Evolutionary conservation across 2,888 invertebrate genomes (phyloP), one percentile per base, ranked within the genome.

Genomic region (Tiliacea aurago): DNA sequence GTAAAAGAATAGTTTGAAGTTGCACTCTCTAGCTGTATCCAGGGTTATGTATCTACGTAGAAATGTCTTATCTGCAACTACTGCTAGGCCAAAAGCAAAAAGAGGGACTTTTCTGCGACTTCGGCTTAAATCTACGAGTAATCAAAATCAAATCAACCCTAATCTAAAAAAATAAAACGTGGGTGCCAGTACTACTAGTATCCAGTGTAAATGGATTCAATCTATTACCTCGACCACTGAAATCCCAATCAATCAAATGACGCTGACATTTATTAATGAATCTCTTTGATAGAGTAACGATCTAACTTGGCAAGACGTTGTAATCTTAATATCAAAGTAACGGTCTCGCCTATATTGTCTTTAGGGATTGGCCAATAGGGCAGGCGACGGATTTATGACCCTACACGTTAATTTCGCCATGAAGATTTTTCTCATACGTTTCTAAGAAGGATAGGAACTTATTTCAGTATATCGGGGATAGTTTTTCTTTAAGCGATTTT

Each of bases 221-320:
- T 45, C 37, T 37, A 55, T 69, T 81, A 58, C 33, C 20, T 43
- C 28, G 15, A 65, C 49, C 61, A 78, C 67, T 61, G 59, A 78
- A 72, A 71, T 82, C 55, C 33, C n/a, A 66, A 76, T 72, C 68
- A 76, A 76, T 76, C 76, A 63, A 73, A 72, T 33, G n/a, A 55
- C 61, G 18, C 20, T 55, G 65, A 81, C 68, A 4, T 62, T 73
- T 61, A 77, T 70, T 73, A 76, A 70, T 73, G 51, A 73, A 62
- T 33, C 66, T 41, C 37, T 72, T 59, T 70, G 64, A 78, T 68
- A 37, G 61, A 78, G 67, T 68, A 56, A 71, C 41, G 45, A 61
- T 47, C 13, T 64, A 68, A 83, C 67, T 71, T 69, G 28, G 13
- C 18, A 37, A 63, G 49, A 80, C 18, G n/a, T 41, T 43, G 61